phyloP scores from a whole-genome alignment of 2,113 vertebrate genomes.

The Pungitius pungitius region DNA sequence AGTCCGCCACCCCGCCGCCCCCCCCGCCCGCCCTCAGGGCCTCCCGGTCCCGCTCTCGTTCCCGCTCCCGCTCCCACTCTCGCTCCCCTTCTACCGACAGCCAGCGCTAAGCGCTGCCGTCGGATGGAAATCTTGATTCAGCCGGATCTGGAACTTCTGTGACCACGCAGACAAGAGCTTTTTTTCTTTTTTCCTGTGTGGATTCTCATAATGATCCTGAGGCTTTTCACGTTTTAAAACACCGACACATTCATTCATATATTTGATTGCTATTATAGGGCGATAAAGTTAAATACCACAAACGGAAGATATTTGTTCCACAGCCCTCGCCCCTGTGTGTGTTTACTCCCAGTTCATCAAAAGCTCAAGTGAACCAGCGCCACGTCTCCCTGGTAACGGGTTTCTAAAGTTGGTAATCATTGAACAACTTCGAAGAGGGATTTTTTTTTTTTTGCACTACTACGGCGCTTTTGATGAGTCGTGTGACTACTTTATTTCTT shows the following conservation, averaged over 20 bases:
- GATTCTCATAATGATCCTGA: slow-evolving; percentile 6
- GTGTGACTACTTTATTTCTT: slow-evolving; percentile 13
- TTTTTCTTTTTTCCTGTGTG: slow-evolving; percentile 24
- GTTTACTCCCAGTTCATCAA: neutral
- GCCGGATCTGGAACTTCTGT: slow-evolving; percentile 20
- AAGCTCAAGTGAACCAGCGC: neutral
- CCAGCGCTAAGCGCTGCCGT: slow-evolving; percentile 82
- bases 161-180: neutral
- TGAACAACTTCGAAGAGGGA: slow-evolving; percentile 9
- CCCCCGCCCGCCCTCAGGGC: slow-evolving; percentile 63
- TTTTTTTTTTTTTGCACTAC: neutral
- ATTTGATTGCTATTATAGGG: neutral
- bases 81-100: slow-evolving; percentile 87
- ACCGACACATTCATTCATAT: neutral
- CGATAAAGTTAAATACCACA: neutral
- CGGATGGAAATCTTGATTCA: slow-evolving; percentile 7
- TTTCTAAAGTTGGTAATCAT: neutral
- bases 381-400: neutral
- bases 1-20: slow-evolving; percentile 77
- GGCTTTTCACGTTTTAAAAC: slow-evolving; percentile 10
- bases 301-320: neutral
- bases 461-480: slow-evolving; percentile 17
- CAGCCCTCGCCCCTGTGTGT: neutral
- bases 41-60: slow-evolving; percentile 24
- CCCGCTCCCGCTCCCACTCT: slow-evolving; percentile 54